Conservation (phyloP, 2,113 vertebrate genomes). For the Acinonyx jubatus region DNA sequence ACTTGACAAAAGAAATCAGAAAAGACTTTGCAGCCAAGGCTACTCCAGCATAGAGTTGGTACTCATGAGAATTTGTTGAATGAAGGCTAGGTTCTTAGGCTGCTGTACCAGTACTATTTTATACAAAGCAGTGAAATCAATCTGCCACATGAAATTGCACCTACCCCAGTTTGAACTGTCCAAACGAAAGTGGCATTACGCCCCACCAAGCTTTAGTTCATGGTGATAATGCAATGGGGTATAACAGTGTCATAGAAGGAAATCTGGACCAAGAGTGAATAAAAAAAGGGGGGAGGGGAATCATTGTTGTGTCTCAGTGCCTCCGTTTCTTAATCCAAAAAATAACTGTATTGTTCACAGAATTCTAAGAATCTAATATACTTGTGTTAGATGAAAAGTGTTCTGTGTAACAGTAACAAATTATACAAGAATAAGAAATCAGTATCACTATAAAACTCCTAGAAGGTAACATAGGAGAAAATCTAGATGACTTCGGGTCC, state of each 20-base stretch:
- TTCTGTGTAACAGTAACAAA: background rate
- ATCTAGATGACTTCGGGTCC: background rate
- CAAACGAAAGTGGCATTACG: background rate
- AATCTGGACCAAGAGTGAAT: background rate
- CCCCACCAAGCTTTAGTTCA: background rate
- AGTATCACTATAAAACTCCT: background rate
- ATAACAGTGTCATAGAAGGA: background rate
- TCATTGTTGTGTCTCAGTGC: background rate
- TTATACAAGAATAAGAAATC: background rate
- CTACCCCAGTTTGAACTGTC: background rate
- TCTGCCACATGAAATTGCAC: background rate
- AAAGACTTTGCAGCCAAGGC: background rate
- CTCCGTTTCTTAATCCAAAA: background rate
- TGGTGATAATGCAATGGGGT: background rate
- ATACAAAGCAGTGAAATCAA: background rate
- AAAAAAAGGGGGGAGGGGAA: background rate
- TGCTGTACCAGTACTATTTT: background rate
- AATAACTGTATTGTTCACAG: background rate
- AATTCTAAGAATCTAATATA: background rate
- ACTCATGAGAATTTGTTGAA: background rate
- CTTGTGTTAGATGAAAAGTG: background rate
- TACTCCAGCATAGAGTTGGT: background rate
- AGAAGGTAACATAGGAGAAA: background rate
- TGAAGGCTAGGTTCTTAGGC: background rate
- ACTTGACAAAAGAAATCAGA: background rate